Base-by-base conservation (phyloP, 1,140 invertebrate species). In the Penaeus japonicus region DNA sequence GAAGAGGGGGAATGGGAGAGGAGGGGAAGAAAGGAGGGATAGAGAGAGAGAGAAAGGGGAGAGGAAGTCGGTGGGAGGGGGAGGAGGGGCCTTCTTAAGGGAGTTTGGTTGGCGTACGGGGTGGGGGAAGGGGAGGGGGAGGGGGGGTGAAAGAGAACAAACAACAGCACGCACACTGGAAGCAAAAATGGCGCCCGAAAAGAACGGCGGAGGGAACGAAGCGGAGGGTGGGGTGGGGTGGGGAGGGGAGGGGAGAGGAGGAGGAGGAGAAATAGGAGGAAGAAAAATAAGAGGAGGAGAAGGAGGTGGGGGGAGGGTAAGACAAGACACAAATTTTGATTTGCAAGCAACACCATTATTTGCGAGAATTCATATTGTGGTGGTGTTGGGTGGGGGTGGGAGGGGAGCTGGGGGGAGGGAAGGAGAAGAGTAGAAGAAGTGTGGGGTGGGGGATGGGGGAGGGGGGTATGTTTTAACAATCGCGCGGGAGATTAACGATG, bases 401-500 rank as follows among this genome's bases (percentile, higher is more conserved):
- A 47, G 47, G 47, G 47, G 47, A 47, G 47, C 1, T 47, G 47
- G 47, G 15, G n/a, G n/a, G n/a, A n/a, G n/a, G n/a, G n/a, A n/a
- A n/a, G n/a, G n/a, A n/a, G n/a, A n/a, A n/a, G n/a, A n/a, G 30
- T 27, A 73, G 35, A 35, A 7, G 59, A 15, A 32, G 12, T 17
- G 35, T 15, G 18, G 35, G 27, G 65, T 15, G 47, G 24, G 59
- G 47, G 39, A 24, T 5, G 35, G 53, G 53, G 65, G 39, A 39
- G 65, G 15, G 27, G 73, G 47, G 27, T 7, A 12, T 47, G 47
- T 47, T 47, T 47, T 47, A 47, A 47, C 47, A 47, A 47, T 47
- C 30, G 53, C 22, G 84, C 54, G n/a, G 15, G 54, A 59, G 54
- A 85, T 85, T 85, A 78, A 55, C 84, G 84, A 73, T 35, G 27